Conservation (phyloP, 2,888 invertebrate species). For the Plebejus melissa region DNA sequence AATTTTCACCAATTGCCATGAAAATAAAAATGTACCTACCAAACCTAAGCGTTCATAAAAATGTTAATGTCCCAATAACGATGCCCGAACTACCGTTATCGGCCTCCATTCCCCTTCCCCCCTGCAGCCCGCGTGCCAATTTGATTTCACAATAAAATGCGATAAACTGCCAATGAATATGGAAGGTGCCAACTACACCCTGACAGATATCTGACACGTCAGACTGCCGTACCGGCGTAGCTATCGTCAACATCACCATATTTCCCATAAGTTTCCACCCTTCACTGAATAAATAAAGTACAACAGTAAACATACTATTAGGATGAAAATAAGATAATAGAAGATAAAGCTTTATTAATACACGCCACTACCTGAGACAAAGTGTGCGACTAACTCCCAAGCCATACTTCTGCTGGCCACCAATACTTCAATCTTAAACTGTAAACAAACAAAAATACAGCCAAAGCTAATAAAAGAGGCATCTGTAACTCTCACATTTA, state of each 20-base stretch:
- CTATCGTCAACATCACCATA: not conserved
- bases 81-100: not conserved
- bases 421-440: too few species aligned
- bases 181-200: not conserved
- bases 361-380: too few species aligned
- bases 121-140: not conserved
- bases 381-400: too few species aligned
- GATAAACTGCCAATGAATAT: conserved; percentile 15
- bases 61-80: not conserved
- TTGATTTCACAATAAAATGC: conserved; percentile 16
- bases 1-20: not conserved
- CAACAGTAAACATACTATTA: not conserved
- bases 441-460: too few species aligned
- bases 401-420: too few species aligned
- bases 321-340: not conserved
- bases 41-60: not conserved
- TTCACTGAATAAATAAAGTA: not conserved
- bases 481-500: not conserved
- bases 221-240: not conserved
- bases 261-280: too few species aligned
- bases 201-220: not conserved
- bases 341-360: too few species aligned
- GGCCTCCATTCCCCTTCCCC: not conserved
- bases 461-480: too few species aligned
- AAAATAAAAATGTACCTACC: not conserved